These are phyloP conservation scores for Ptychobarbus kaznakovi DNA, from an alignment of 2,797 vertebrate species.

Conservation along the genomic window DNA sequence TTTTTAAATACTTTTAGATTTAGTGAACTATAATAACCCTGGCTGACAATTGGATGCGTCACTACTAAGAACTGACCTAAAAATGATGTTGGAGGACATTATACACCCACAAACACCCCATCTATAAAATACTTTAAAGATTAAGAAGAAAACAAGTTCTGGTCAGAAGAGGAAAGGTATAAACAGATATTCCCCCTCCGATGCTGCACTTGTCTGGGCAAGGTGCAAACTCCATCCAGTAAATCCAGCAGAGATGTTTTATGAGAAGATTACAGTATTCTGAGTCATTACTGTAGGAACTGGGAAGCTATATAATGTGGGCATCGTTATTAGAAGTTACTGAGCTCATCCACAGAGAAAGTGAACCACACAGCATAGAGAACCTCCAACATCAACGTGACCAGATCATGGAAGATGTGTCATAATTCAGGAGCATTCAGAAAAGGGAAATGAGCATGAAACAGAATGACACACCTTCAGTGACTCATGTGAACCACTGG, in stretches of 20 bases:
- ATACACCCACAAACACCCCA: not conserved
- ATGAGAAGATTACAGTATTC: slow-evolving; percentile 20
- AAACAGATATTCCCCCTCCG: not conserved
- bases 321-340: not conserved
- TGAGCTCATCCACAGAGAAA: not conserved
- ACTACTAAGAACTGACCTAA: not conserved
- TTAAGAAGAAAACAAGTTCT: not conserved
- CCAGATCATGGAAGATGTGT: not conserved
- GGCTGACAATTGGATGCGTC: not conserved
- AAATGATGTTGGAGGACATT: not conserved
- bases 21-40: not conserved
- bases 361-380: not conserved
- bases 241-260: slow-evolving; percentile 8
- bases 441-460: not conserved
- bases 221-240: not conserved
- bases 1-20: not conserved
- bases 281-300: slow-evolving; percentile 41
- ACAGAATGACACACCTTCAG: not conserved
- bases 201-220: not conserved
- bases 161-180: not conserved
- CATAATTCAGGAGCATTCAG: not conserved
- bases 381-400: not conserved
- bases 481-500: not conserved
- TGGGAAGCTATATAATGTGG: not conserved
- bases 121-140: not conserved